Conservation (phyloP, 2,113 vertebrate genomes). For the Lepus europaeus region DNA sequence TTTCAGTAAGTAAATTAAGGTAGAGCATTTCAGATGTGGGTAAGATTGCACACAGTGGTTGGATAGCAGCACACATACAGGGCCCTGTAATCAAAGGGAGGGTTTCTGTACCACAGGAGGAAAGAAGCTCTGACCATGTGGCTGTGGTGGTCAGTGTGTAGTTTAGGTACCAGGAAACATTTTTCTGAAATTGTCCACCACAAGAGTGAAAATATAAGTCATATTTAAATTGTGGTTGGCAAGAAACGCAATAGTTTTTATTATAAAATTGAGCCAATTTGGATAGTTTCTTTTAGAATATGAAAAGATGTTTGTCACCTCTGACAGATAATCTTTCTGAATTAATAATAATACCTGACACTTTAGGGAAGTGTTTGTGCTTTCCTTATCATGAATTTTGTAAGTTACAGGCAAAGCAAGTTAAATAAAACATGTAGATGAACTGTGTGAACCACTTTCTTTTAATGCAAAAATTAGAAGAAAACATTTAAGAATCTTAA, state of each 20-base stretch:
- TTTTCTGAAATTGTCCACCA: neutral
- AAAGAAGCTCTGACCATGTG: neutral
- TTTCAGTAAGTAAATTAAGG: neutral
- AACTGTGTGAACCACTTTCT: neutral
- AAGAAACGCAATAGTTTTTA: neutral
- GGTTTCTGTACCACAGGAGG: neutral
- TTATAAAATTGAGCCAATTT: constrained; percentile 2
- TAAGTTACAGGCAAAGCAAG: neutral
- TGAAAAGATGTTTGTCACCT: neutral
- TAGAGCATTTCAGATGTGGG: neutral
- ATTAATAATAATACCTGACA: neutral
- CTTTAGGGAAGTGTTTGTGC: neutral
- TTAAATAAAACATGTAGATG: neutral
- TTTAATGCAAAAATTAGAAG: neutral
- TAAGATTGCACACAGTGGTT: neutral
- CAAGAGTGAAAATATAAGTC: neutral
- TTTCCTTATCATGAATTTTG: neutral
- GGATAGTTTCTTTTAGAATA: neutral
- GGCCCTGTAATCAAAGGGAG: neutral
- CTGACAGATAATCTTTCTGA: neutral
- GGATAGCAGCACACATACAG: neutral
- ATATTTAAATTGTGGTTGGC: neutral
- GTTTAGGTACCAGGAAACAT: neutral
- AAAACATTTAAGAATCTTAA: neutral
- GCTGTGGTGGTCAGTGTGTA: neutral